A percentile compares a stretch with the other conserved stretches of the same genome.
Conservation (phyloP, 2,113 vertebrate genomes). For the Haliaeetus leucogaster region DNA sequence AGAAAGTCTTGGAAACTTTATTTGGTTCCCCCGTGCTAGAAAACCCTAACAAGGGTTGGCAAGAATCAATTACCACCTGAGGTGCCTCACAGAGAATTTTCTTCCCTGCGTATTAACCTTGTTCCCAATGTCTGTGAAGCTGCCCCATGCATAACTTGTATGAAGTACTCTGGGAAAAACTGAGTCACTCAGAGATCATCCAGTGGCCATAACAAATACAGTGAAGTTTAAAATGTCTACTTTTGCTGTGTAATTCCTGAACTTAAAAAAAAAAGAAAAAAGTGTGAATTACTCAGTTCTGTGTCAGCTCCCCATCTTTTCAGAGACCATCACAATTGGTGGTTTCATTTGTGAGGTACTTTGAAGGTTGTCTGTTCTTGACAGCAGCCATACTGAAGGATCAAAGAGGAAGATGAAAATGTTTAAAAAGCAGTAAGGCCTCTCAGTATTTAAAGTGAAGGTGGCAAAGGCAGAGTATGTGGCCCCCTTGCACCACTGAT, state of each 20-base stretch:
- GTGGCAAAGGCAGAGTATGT: not conserved
- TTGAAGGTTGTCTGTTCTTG: not conserved
- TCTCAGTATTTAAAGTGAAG: not conserved
- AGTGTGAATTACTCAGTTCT: not conserved
- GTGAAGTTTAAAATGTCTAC: not conserved
- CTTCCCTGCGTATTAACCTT: fast-evolving
- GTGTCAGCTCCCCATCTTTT: not conserved
- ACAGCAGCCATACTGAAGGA: not conserved
- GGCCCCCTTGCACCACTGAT: not conserved
- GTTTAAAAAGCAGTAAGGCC: not conserved
- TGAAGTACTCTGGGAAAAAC: not conserved
- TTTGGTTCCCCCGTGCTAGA: not conserved
- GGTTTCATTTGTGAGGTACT: not conserved
- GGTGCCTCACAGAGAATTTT: not conserved
- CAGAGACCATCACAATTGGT: not conserved
- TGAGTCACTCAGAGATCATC: not conserved
- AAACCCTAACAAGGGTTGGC: not conserved
- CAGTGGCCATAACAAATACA: not conserved
- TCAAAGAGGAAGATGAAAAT: not conserved
- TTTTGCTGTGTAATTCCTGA: not conserved
- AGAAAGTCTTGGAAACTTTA: not conserved
- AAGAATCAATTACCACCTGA: not conserved
- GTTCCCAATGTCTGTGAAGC: not conserved
- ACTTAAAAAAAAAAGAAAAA: no score
- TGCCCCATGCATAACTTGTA: not conserved